Base-by-base conservation (phyloP, 2,113 vertebrate genomes). In the Callionymus lyra region DNA sequence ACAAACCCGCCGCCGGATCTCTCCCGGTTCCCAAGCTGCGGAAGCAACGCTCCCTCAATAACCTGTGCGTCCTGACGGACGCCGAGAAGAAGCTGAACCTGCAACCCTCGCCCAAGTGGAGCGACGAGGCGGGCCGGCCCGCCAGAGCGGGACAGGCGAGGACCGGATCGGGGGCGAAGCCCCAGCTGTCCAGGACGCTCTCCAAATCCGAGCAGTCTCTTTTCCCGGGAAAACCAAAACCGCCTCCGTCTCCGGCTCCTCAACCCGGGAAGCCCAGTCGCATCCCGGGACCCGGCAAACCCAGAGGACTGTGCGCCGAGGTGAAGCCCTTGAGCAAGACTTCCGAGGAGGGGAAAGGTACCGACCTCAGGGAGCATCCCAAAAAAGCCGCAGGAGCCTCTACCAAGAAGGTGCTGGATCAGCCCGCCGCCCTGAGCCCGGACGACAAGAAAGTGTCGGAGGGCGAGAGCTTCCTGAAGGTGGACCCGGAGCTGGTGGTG, bases 401-500 rank as follows among this genome's bases (percentile, higher is more conserved):
- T n/a, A n/a, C n/a, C n/a, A n/a, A n/a, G n/a, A n/a, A n/a, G n/a
- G n/a, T n/a, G n/a, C n/a, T n/a, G n/a, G n/a, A n/a, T n/a, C n/a
- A n/a, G n/a, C n/a, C n/a, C n/a, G n/a, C n/a, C n/a, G n/a, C n/a
- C n/a, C n/a, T n/a, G n/a, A n/a, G n/a, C n/a, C n/a, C n/a, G n/a
- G n/a, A n/a, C n/a, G n/a, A n/a, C n/a, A n/a, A n/a, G n/a, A n/a
- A n/a, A n/a, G n/a, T n/a, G n/a, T n/a, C n/a, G n/a, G n/a, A n/a
- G n/a, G 89, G 93, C 48, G 90, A 93, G 57, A 72, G 88, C 50
- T 97, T 91, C 70, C 85, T 97, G 51, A 97, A 94, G 77, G 94
- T 97, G 85, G 94, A 97, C 51, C 93, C 94, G 6, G 92, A 98
- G 76, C 82, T 98, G 34, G 94, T 98, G 74, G 94, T 97, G 69